A percentile compares a stretch with the other conserved stretches of the same genome.
phyloP scores from a whole-genome alignment of 2,113 vertebrate species.

The Meleagris gallopavo region DNA sequence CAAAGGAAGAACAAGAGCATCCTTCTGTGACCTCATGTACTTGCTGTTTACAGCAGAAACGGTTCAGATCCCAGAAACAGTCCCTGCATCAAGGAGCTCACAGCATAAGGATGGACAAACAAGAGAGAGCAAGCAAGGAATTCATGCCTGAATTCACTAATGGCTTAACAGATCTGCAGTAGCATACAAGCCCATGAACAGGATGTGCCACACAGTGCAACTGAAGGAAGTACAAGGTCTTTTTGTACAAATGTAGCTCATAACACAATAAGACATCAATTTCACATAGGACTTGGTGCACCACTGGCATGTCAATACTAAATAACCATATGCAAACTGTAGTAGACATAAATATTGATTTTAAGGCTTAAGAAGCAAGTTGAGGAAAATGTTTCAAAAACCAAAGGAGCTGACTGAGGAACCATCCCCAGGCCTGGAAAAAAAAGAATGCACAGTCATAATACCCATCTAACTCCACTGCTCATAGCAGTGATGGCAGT shows the following conservation, averaged over 20 bases:
- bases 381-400: neutral
- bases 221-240: neutral
- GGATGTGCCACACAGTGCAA: neutral
- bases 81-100: rapidly evolving
- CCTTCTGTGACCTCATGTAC: rapidly evolving
- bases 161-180: neutral
- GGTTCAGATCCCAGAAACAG: neutral
- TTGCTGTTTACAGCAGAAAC: neutral
- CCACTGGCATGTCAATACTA: neutral
- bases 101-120: rapidly evolving
- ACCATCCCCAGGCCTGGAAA: neutral
- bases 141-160: neutral
- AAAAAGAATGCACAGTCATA: neutral
- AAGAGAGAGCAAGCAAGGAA: neutral
- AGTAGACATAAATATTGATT: neutral
- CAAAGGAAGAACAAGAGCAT: neutral
- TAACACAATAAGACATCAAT: rapidly evolving
- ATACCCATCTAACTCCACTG: no score
- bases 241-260: neutral
- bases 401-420: neutral
- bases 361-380: neutral
- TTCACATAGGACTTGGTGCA: neutral
- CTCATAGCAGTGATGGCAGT: rapidly evolving
- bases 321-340: neutral
- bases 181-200: neutral